A percentile compares a stretch with the other conserved stretches of the same genome.
Evolutionary conservation across 92 coral and sea anemone species (phyloP).

Genomic region (Paramuricea clavata): DNA sequence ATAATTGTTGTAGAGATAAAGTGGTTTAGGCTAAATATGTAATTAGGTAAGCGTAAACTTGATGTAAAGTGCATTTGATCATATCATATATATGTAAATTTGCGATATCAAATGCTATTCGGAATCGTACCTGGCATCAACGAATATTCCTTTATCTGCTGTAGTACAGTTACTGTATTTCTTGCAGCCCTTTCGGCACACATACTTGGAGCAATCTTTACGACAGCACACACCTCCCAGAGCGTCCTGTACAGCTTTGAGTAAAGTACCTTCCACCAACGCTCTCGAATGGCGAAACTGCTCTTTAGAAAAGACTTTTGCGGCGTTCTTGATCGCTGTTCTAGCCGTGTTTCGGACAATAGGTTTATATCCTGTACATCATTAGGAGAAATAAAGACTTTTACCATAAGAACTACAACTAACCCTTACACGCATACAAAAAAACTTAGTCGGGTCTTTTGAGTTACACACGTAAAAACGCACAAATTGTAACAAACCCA

Average conservation of each 20-base stretch:
- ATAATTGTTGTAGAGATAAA: too few relatives aligned
- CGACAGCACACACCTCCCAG: conserved; percentile 59
- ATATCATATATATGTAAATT: too few relatives aligned
- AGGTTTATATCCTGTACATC: not conserved
- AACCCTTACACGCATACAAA: too few relatives aligned
- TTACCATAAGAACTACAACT: too few relatives aligned
- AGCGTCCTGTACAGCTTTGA: conserved; percentile 15
- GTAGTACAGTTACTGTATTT: conserved; percentile 60
- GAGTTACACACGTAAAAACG: too few relatives aligned
- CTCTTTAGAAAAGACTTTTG: conserved; percentile 24
- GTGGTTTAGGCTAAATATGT: too few relatives aligned
- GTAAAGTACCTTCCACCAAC: conserved; percentile 24
- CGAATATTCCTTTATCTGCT: conserved; percentile 82
- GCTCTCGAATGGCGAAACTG: conserved; percentile 35
- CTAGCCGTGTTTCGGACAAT: conserved; percentile 52
- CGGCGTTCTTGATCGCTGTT: conserved; percentile 55
- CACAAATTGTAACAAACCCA: too few relatives aligned
- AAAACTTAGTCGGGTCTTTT: too few relatives aligned
- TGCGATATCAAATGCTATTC: too few relatives aligned
- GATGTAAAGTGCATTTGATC: too few relatives aligned
- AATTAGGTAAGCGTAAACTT: too few relatives aligned
- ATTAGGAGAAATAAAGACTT: not conserved
- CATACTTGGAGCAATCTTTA: conserved; percentile 64
- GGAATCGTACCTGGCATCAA: conserved; percentile 79
- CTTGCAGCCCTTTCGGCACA: conserved; percentile 66